Evolutionary conservation across 2,888 invertebrate genomes (phyloP), one percentile per base, ranked within the genome.

Genomic region (Subacronicta megacephala): DNA sequence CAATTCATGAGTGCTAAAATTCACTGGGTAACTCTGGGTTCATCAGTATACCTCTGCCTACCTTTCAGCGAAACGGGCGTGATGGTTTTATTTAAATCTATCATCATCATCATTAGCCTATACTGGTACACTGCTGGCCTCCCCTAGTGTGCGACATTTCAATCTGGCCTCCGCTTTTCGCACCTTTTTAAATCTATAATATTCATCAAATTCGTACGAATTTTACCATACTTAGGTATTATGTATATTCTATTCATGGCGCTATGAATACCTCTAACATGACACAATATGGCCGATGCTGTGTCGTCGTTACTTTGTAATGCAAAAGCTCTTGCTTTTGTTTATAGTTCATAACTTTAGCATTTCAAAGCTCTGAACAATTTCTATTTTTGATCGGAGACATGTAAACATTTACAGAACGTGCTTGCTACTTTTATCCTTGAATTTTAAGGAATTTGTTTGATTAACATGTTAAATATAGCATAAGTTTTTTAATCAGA

Each of bases 301-400:
- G 10, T 41, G 40, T 43, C 20, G 37, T 31, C 37, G 17, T 50
- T 49, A 12, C 33, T 10, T 12, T 18, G 26, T 15, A 12, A 4
- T 9, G 23, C 13, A 10, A 13, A 31, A 37, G 7, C 16, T 42
- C 23, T 31, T 13, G 26, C 49, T 40, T 12, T 31, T 16, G 13
- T 37, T 53, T 33, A 23, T 44, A 61, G 40, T 13, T 26, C 47
- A 49, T 41, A 64, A 35, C 5, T 55, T 49, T 10, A 47, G 44
- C 50, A 41, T 41, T 54, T 51, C 53, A 65, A 56, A 66, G 35
- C 41, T 57, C 49, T 42, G 46, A 59, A 59, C 47, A 42, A 58
- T 59, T 54, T 62, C 70, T 70, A 65, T 69, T 70, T 70, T 38
- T 38, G 51, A 52, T n/a, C 43, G 12, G 37, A 40, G 31, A 58